Evolutionary conservation across 2,888 invertebrate species (phyloP), one percentile per base, ranked within the genome.

Genomic region (Pseudococcus jackbeardsleyi): DNA sequence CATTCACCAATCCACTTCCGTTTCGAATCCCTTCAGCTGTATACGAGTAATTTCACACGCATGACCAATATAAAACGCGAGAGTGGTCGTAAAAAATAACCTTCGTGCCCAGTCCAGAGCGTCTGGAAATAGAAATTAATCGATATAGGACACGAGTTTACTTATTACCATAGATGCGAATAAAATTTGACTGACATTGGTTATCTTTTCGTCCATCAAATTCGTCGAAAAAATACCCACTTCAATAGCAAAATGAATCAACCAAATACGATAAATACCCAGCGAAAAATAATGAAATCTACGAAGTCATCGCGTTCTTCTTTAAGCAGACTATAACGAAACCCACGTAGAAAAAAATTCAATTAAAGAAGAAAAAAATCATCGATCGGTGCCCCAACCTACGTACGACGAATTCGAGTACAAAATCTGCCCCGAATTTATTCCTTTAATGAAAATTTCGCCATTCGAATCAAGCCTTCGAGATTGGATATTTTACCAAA

Each of bases 61-160:
- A 59, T 59, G 59, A 59, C 59, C 59, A 59, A 59, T 59, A 59
- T 19, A 59, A 19, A 19, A 59, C 59, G 6, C 59, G 19, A 33
- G 26, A 33, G 26, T 33, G 59, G n/a, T 59, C 6, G 19, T 9
- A 59, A 59, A 59, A n/a, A 59, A 59, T 6, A 59, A 59, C 59
- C 59, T 59, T 54, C 19, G 59, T 59, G 59, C 19, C 59, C 59
- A 59, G 59, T 59, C 19, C 19, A 19, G 0, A 59, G 19, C 19
- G n/a, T 19, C 59, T 59, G 59, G 59, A 59, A 59, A 59, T 19
- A 19, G 19, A 59, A 59, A 59, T 59, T 59, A 59, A 59, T 59
- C 59, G 19, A 59, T 59, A 59, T 6, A 7, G 19, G 19, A 59
- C 59, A 19, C 19, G 19, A 59, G 26, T 33, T 19, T 59, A 59